Evolutionary conservation across 92 coral and sea anemone species (phyloP), one percentile per base, ranked within the genome.

Genomic region (Zoanthus gigantus): DNA sequence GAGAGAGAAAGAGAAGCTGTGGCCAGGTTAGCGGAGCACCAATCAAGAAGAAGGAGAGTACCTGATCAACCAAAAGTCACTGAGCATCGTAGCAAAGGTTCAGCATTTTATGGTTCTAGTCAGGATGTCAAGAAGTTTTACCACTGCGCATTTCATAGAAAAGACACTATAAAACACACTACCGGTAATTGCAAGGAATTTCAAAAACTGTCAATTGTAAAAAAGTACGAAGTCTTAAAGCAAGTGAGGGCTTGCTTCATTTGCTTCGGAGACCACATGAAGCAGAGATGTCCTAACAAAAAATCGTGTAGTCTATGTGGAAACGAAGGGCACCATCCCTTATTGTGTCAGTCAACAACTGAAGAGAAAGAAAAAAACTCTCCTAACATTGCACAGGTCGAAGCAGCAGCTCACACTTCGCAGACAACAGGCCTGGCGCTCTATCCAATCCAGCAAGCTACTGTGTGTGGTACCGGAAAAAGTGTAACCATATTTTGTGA

Each of bases 161-260:
- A 88, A 71, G 94, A 94, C 52, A 46, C 89, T 4, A 76, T 91
- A 10, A 91, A 94, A 50, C 94, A 94, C 16, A 23, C n/a, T 65
- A 94, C 96, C 12, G 61, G 50, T 18, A 92, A 89, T 11, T 94
- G 96, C 50, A 94, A 88, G 75, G 96, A 94, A 68, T 91, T 93
- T 57, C 90, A 77, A 79, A 91, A 89, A 72, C 73, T 91, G 29
- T 57, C 90, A 28, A 46, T 77, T 30, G 86, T 69, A 18, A 90
- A 87, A 18, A 93, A 89, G 84, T 88, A 88, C 74, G 94, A 91
- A 76, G 83, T 90, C 2, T 85, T 90, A 72, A 93, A 93, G 80
- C 95, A 90, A 52, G 90, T 85, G 58, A 90, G 89, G 13, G 91
- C 92, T 30, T 93, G 96, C 75, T 88, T 90, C 37, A 78, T 85